Evolutionary conservation across 2,797 vertebrate species (phyloP).

Genomic region (Oophaga sylvatica): DNA sequence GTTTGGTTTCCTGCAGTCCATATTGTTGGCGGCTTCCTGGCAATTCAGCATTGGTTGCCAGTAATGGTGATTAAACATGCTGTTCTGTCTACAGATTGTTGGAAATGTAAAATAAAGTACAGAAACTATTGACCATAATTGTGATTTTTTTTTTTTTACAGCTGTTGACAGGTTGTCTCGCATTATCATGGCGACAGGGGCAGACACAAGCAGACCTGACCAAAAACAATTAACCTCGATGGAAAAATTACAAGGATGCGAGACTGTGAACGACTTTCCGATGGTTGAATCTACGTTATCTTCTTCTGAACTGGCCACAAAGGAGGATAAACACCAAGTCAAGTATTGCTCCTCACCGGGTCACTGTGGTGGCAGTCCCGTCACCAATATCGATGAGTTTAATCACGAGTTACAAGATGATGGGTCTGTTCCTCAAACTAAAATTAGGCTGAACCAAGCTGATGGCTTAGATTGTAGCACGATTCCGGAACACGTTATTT

Average conservation of each 20-base stretch:
- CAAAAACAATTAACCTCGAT: conserved; percentile 49
- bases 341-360: conserved; percentile 42
- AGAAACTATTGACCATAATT: not conserved
- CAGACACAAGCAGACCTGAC: conserved; percentile 63
- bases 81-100: not conserved
- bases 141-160: conserved; percentile 63
- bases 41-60: not conserved
- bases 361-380: conserved; percentile 62
- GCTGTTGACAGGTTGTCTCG: conserved; percentile 80
- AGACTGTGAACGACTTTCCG: not conserved
- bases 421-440: not conserved
- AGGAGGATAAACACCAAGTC: not conserved
- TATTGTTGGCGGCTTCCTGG: not conserved
- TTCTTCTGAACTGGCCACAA: conserved; percentile 25
- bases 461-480: conserved; percentile 55
- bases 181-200: conserved; percentile 72
- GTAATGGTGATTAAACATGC: not conserved
- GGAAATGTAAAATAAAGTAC: not conserved
- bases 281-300: not conserved
- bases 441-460: conserved; percentile 55
- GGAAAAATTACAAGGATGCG: conserved; percentile 46
- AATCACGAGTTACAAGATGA: conserved; percentile 66
- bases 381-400: conserved; percentile 77
- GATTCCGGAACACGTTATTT: conserved; percentile 37
- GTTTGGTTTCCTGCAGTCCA: not conserved